Evolutionary conservation across 2,113 vertebrate genomes (phyloP).

Genomic region (Corythaeola cristata): DNA sequence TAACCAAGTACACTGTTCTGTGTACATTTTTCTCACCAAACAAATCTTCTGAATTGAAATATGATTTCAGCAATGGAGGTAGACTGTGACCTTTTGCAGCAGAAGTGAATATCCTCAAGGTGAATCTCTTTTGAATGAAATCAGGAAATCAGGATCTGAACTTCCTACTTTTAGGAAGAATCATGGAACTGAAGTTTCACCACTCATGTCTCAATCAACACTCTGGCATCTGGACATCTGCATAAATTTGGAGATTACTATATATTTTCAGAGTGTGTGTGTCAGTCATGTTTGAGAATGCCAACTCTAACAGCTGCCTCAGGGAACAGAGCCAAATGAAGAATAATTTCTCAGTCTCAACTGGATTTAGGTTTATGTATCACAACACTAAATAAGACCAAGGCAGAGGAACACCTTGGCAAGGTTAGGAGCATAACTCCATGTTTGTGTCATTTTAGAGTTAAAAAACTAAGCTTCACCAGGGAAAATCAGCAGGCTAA

Average conservation of each 20-base stretch:
- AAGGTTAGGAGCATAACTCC: neutral
- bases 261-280: neutral
- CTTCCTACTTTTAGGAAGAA: neutral
- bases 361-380: neutral
- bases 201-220: neutral
- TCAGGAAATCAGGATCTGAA: neutral
- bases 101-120: neutral
- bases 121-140: neutral
- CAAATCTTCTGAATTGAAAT: neutral
- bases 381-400: neutral
- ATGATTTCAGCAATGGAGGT: neutral
- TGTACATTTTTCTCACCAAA: neutral
- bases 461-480: neutral
- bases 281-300: neutral
- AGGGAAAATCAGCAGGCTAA: neutral
- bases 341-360: neutral
- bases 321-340: neutral
- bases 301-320: slow-evolving; percentile 11
- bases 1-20: neutral
- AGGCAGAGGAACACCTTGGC: neutral
- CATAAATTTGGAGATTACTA: slow-evolving; percentile 12
- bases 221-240: slow-evolving; percentile 3
- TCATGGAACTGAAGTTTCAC: neutral
- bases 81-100: neutral
- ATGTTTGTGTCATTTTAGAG: neutral